These are phyloP conservation scores for Lepidocyrtinus sp. DNA, from an alignment of 2,888 invertebrate genomes.

Conservation along the genomic window DNA sequence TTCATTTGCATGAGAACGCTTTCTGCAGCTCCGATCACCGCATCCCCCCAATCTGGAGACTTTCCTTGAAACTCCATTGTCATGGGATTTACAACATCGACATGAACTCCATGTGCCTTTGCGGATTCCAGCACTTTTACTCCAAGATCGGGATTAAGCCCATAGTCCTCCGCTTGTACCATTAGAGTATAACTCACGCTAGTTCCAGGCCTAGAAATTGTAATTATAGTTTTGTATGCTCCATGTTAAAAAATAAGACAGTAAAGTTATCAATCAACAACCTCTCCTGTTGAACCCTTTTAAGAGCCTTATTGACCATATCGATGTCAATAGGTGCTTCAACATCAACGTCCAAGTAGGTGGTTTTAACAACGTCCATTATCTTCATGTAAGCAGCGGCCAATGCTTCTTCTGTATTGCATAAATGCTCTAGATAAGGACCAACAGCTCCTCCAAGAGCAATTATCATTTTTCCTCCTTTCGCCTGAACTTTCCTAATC, in stretches of 20 bases:
- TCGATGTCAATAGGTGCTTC: constrained; percentile 65
- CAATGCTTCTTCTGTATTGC: constrained; percentile 48
- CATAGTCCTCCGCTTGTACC: constrained; percentile 67
- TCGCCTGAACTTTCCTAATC: constrained; percentile 59
- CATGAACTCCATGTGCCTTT: constrained; percentile 62
- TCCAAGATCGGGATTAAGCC: constrained; percentile 65
- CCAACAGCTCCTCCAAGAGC: constrained; percentile 66
- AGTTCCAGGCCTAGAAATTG: constrained; percentile 59
- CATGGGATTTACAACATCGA: constrained; percentile 64
- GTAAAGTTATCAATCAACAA: no score
- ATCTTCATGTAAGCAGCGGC: constrained; percentile 63
- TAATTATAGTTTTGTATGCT: no score
- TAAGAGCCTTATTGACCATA: constrained; percentile 64
- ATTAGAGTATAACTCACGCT: constrained; percentile 66
- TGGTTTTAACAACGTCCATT: constrained; percentile 62
- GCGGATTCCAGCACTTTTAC: constrained; percentile 61
- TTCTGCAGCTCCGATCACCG: constrained; percentile 62
- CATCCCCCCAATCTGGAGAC: constrained; percentile 63
- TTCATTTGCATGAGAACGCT: constrained; percentile 65
- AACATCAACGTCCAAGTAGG: constrained; percentile 67
- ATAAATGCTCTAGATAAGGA: constrained; percentile 67
- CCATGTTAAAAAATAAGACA: no score
- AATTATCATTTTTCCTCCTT: constrained; percentile 67
- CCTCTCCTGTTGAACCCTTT: constrained; percentile 61
- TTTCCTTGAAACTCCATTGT: constrained; percentile 65